Conservation (phyloP, 2,888 invertebrate species). For the Sinhomidia bicolor region DNA sequence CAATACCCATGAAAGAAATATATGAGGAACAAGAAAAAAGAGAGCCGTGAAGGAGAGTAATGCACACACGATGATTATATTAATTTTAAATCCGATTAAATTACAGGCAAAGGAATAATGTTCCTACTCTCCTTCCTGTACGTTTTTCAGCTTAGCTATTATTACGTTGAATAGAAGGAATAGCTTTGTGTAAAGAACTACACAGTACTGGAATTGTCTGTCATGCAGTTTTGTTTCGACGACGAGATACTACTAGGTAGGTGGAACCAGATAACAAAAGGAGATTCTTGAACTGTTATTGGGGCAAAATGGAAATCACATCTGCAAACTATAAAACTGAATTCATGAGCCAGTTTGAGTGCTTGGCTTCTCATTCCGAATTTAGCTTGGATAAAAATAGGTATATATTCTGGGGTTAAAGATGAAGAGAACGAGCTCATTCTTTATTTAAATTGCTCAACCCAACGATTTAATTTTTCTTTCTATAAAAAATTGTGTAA, state of each 20-base stretch:
- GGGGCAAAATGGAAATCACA: neutral
- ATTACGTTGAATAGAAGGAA: neutral
- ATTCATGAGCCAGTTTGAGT: too few relatives aligned
- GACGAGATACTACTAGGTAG: neutral
- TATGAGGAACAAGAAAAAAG: neutral
- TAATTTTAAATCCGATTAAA: conserved; percentile 37
- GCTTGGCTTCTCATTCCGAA: too few relatives aligned
- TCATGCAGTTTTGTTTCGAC: neutral
- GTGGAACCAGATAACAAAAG: too few relatives aligned
- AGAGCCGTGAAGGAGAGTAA: neutral
- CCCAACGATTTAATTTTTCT: neutral
- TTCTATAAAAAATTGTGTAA: neutral
- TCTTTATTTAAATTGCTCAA: neutral
- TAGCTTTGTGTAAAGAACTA: too few relatives aligned
- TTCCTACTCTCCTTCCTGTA: neutral
- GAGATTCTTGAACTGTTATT: too few relatives aligned
- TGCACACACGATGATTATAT: neutral
- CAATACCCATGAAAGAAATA: neutral
- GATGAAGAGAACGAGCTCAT: too few relatives aligned
- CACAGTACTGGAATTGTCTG: too few relatives aligned
- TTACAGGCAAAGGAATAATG: neutral
- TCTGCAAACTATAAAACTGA: too few relatives aligned
- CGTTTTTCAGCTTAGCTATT: neutral
- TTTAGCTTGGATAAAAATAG: too few relatives aligned
- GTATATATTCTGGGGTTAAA: too few relatives aligned